Evolutionary conservation across 2,888 invertebrate species (phyloP), one percentile per base, ranked within the genome.

Genomic region (Cephus pulcher): DNA sequence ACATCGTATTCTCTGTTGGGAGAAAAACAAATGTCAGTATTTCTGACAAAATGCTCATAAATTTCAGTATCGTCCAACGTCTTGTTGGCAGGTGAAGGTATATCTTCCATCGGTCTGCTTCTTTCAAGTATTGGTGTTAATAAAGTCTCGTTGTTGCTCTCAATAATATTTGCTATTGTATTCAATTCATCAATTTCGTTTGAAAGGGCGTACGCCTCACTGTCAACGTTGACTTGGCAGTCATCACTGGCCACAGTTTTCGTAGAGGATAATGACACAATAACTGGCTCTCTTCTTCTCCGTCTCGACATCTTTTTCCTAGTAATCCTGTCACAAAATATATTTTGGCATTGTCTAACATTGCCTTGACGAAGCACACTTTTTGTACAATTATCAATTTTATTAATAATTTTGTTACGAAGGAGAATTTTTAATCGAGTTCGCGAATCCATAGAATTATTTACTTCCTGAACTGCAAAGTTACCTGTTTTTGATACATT

Each of bases 1-100:
- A 84, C 82, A 23, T 79, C 82, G 75, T 84, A 84, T 80, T 83
- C 78, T 32, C 78, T 81, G 40, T 80, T 79, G 4, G 40, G 75
- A 23, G 40, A 68, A 75, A 75, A 68, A 68, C 68, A 30, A 30
- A 32, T 75, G 30, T n/a, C 35, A 68, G 23, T 68, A 1, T 32
- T 40, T n/a, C 33, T 30, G 35, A 30, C 34, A 34, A 71, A 71
- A 23, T 32, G 4, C 12, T 71, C 34, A 71, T 71, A 71, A 12
- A 15, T 11, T 34, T 32, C 32, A 71, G 12, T 34, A 34, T 33
- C 32, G 11, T 71, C 71, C 34, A 71, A 56, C 56, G 23, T 56
- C 3, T 56, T 56, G 9, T 56, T 23, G 33, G 15, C 12, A 32
- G 12, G 71, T 34, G 23, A 15, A 33, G n/a, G 15, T 23, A 71